Conservation (phyloP, 2,888 invertebrate species). For the Lacanobia wlatinum region DNA sequence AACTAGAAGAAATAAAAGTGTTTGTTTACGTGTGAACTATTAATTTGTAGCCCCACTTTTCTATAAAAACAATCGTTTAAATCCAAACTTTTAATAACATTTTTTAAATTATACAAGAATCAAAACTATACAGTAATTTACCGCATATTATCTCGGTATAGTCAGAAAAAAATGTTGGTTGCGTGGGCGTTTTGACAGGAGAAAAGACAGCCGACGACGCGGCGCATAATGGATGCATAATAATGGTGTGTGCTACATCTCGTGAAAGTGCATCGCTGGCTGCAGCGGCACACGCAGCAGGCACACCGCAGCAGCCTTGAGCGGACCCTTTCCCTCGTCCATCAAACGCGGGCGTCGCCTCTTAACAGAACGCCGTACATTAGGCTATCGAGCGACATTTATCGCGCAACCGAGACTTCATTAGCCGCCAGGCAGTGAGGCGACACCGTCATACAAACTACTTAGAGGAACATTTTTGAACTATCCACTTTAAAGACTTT, state of each 20-base stretch:
- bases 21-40: slow-evolving; percentile 21
- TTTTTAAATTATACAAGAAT: slow-evolving; percentile 55
- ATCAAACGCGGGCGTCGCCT: slow-evolving; percentile 82
- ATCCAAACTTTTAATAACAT: slow-evolving; percentile 24
- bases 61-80: slow-evolving; percentile 27
- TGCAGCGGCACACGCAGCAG: slow-evolving; percentile 63
- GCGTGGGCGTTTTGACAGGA: slow-evolving; percentile 82
- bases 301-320: slow-evolving; percentile 80
- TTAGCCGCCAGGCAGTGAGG: slow-evolving; percentile 42
- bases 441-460: slow-evolving; percentile 28
- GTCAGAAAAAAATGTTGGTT: slow-evolving; percentile 69
- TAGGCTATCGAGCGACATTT: slow-evolving; percentile 86
- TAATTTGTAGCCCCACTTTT: slow-evolving; percentile 31
- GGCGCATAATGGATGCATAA: slow-evolving; percentile 86
- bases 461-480: slow-evolving; percentile 17
- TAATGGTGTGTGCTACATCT: slow-evolving; percentile 84
- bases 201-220: slow-evolving; percentile 76
- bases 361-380: slow-evolving; percentile 84
- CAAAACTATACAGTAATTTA: slow-evolving; percentile 64
- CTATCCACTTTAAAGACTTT: neutral
- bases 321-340: slow-evolving; percentile 89
- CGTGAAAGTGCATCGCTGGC: slow-evolving; percentile 86
- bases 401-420: slow-evolving; percentile 76
- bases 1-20: neutral
- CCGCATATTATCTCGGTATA: slow-evolving; percentile 64